A percentile compares a stretch with the other conserved stretches of the same genome.
Conservation (phyloP, 2,113 vertebrate species). For the Paraplagusia blochii region DNA sequence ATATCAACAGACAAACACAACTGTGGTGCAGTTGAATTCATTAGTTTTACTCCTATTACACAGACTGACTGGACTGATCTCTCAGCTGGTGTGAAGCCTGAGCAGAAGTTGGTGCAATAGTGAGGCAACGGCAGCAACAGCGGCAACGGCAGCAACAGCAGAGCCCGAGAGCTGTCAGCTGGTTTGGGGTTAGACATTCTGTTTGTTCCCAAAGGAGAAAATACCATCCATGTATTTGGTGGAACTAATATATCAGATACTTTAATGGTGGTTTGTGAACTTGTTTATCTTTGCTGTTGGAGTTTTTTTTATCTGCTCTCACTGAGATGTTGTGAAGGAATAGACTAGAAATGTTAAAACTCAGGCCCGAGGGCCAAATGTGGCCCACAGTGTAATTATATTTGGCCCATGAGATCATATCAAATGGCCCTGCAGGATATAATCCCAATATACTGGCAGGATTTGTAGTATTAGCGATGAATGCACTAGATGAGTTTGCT, state of each 20-base stretch:
- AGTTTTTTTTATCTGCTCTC: no score
- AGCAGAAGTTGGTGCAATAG: conserved; percentile 40
- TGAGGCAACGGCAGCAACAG: conserved; percentile 62
- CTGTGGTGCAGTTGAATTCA: background rate
- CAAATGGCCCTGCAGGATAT: no score
- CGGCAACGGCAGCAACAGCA: conserved; percentile 51
- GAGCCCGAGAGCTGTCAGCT: conserved; percentile 9
- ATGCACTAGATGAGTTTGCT: no score
- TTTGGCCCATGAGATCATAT: no score
- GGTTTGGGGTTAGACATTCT: conserved; percentile 11
- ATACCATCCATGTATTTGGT: conserved; percentile 26
- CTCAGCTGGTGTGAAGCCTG: conserved; percentile 24
- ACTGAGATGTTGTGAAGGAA: no score
- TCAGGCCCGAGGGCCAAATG: no score
- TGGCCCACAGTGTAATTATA: no score
- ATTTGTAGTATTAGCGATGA: no score
- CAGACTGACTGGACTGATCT: conserved; percentile 14
- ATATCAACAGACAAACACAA: no score
- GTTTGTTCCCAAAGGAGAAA: conserved; percentile 35
- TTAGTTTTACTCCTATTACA: conserved; percentile 9
- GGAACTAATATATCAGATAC: background rate
- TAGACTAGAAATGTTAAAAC: no score
- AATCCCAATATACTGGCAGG: no score
- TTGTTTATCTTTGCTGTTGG: no score
- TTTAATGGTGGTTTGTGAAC: background rate